Evolutionary conservation across 2,888 invertebrate genomes (phyloP), one percentile per base, ranked within the genome.

Genomic region (Heteromurus nitidus): DNA sequence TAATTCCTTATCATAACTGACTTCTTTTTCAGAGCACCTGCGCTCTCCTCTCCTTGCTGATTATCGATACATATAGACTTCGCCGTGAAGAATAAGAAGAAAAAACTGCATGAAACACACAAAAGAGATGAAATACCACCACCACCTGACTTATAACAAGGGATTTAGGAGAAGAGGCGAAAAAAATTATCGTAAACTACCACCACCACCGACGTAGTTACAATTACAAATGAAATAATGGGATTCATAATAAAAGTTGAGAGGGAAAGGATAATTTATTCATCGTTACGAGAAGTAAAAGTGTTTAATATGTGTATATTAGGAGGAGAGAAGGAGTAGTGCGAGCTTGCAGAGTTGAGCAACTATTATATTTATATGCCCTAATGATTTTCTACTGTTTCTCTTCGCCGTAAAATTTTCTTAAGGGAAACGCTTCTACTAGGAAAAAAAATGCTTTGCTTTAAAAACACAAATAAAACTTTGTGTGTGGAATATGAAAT

Each of bases 1-100:
- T 77, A 77, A 77, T 77, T 69, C 77, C 60, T 42, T 50, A 76
- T 76, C 76, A 76, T 76, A 76, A 76, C 76, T 68, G 26, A 60
- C 44, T 50, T 13, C 31, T 26, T 42, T 42, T 11, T 20, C 42
- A 64, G 24, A 64, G 42, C 36, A 5, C 42, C 24, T 3, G 11
- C 42, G 42, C 31, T 30, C 28, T 53, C 31, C 28, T 31, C 36
- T 53, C 9, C 9, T 60, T 69, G 69, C 53, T 31, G 55, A 50
- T n/a, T n/a, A n/a, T n/a, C n/a, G n/a, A n/a, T n/a, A n/a, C n/a
- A n/a, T n/a, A n/a, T n/a, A n/a, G n/a, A n/a, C n/a, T n/a, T n/a
- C n/a, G n/a, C n/a, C n/a, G n/a, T n/a, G n/a, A n/a, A n/a, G n/a
- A n/a, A 70, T 31, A 60, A 53, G 47, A 47, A 47, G 11, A 47